Evolutionary conservation across 1,140 invertebrate species (phyloP).

Genomic region (Globodera rostochiensis): DNA sequence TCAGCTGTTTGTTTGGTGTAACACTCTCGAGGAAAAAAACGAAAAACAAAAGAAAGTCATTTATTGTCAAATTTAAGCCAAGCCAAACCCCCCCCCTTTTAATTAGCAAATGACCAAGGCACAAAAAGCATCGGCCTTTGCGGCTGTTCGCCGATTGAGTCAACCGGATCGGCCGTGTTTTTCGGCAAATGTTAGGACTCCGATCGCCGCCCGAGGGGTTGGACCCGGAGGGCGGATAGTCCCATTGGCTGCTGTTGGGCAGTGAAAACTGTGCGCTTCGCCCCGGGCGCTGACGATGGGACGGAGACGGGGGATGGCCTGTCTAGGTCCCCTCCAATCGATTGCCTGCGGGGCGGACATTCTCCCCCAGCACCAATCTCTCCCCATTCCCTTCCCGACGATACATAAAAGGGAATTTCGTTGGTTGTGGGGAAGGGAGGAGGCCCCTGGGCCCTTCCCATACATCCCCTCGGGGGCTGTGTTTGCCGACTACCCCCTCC

Average conservation of each 20-base stretch:
- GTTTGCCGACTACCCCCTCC: background rate
- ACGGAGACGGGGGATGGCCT: background rate
- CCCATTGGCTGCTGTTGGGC: background rate
- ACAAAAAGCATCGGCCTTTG: background rate
- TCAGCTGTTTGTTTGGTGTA: too few species aligned
- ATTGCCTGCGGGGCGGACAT: slow-evolving; percentile 3
- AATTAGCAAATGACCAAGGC: too few species aligned
- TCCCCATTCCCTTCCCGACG: background rate
- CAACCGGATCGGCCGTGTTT: background rate
- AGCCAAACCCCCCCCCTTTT: too few species aligned
- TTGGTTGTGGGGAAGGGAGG: background rate
- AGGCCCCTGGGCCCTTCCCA: background rate
- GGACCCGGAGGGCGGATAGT: background rate
- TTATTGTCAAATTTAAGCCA: too few species aligned
- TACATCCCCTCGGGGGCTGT: background rate
- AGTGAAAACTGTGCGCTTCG: background rate
- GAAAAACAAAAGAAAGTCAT: too few species aligned
- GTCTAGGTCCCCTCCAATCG: background rate
- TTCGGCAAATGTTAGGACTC: background rate
- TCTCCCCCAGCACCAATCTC: background rate
- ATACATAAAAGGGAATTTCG: slow-evolving; percentile 3
- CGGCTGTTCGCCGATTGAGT: background rate
- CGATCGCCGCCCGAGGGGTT: background rate
- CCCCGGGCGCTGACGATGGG: background rate
- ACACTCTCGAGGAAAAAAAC: too few species aligned